Base-by-base conservation (phyloP, 2,888 invertebrate species). In the Orthonevra nobilis region DNA sequence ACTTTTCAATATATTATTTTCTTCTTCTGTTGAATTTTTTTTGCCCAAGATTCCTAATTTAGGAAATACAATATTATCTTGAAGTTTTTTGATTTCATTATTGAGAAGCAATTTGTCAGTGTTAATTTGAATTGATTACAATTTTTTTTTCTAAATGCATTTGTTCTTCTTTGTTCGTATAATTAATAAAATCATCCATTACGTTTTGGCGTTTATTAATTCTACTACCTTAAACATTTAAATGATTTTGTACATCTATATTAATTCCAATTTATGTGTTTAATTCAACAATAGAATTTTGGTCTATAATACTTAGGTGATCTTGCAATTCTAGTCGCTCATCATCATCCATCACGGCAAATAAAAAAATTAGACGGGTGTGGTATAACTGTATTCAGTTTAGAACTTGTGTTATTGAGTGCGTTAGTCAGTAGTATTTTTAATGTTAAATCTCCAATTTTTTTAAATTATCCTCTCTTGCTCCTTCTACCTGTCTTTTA, bases 1-100 rank as follows among this genome's bases (percentile, higher is more conserved):
- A 44, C n/a, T 44, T 44, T 6, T 44, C 26, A 26, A 44, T 44
- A 44, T 26, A 26, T 12, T n/a, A 26, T 44, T 23, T 44, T 44
- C 44, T 26, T 44, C 44, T 44, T 44, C 44, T 2, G 44, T 44
- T 23, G 26, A 4, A 2, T 26, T 14, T 7, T 44, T 44, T 17
- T 44, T 12, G 6, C 26, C 44, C 26, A 26, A 44, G 26, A 44
- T 44, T 14, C 17, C 44, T 26, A 44, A 17, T 44, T 44, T 44
- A 6, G 44, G 14, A 44, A 44, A 44, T 26, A n/a, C n/a, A n/a
- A 44, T 26, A 26, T 26, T 44, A 26, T 44, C 44, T 3, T 46
- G 44, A 12, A 46, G 10, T 46, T 46, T 46, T 26, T 46, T 14
- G n/a, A 46, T 46, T 46, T 46, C 15, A 14, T 28, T 26, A 14